Conservation (phyloP, 2,888 invertebrate species). For the Loripinus fragilis region DNA sequence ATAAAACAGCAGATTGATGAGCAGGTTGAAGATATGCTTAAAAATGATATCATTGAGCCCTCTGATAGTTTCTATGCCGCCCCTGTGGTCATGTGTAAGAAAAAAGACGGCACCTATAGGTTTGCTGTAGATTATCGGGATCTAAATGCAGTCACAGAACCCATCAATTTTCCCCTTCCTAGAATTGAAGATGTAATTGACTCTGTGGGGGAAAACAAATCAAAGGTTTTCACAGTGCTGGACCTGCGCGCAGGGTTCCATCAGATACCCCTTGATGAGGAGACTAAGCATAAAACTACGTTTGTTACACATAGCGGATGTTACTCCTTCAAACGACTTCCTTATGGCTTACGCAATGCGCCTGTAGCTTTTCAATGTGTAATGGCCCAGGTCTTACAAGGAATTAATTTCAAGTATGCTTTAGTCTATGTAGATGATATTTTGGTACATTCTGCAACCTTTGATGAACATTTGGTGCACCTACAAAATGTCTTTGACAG, state of each 20-base stretch:
- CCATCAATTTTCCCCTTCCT: slow-evolving; percentile 22
- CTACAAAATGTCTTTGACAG: slow-evolving; percentile 29
- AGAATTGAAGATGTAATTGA: slow-evolving; percentile 37
- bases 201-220: slow-evolving; percentile 20
- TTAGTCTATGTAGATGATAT: slow-evolving; percentile 62
- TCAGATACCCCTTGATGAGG: slow-evolving; percentile 37
- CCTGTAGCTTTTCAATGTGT: slow-evolving; percentile 34
- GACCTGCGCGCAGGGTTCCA: slow-evolving; percentile 31
- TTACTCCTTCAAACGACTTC: slow-evolving; percentile 27
- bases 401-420: slow-evolving; percentile 46
- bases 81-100: slow-evolving; percentile 23
- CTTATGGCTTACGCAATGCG: slow-evolving; percentile 45
- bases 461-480: slow-evolving; percentile 37
- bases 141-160: slow-evolving; percentile 29
- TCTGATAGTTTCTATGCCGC: slow-evolving; percentile 25
- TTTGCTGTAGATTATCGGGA: slow-evolving; percentile 27
- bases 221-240: slow-evolving; percentile 30
- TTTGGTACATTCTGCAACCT: slow-evolving; percentile 28
- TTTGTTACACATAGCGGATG: slow-evolving; percentile 32
- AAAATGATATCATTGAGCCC: slow-evolving; percentile 25
- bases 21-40: slow-evolving; percentile 14
- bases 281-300: slow-evolving; percentile 27
- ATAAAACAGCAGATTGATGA: slow-evolving; percentile 18
- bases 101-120: slow-evolving; percentile 25
- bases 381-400: slow-evolving; percentile 29